Evolutionary conservation across 2,797 vertebrate genomes (phyloP), one percentile per base, ranked within the genome.

Genomic region (Acrossocheilus fasciatus): DNA sequence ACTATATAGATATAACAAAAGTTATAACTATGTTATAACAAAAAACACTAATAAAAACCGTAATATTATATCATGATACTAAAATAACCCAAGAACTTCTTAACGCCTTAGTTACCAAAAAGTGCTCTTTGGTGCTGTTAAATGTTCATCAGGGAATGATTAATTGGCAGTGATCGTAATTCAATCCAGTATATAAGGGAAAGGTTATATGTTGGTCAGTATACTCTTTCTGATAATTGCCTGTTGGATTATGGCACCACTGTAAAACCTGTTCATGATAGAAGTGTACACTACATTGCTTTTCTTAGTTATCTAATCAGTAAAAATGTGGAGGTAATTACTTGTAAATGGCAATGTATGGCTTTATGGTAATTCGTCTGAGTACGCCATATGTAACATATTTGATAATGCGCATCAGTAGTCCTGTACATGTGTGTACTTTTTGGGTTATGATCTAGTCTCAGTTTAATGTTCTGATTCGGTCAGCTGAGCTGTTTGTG

Each of bases 301-400:
- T 80, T 80, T 6, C 3, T 64, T 45, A 20, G 17, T 70, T 45
- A 79, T 85, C 75, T 85, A 41, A 34, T 78, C 64, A 57, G 64
- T 45, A 64, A 39, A 75, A 17, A 17, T 36, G 12, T 50, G 4
- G 41, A 50, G 11, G 8, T 1, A 79, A 14, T n/a, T 7, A 50
- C 30, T 50, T 20, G 15, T 4, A 77, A 57, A 36, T 84, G 10
- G 18, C 41, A 34, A 45, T 43, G 12, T 3, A 76, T 76, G 57
- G 14, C 17, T 64, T 64, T 64, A 66, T 2, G 2, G 73, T 54
- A 14, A 75, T 17, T 62, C 1, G 11, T 76, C n/a, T 10, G 4
- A 69, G 30, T 54, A 68, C 0, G 0, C 5, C 45, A 77, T 54
- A 4, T 47, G 26, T 26, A 68, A 14, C 30, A 54, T 68, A 45